Conservation (phyloP, 2,113 vertebrate species). For the Thalassoma bifasciatum region DNA sequence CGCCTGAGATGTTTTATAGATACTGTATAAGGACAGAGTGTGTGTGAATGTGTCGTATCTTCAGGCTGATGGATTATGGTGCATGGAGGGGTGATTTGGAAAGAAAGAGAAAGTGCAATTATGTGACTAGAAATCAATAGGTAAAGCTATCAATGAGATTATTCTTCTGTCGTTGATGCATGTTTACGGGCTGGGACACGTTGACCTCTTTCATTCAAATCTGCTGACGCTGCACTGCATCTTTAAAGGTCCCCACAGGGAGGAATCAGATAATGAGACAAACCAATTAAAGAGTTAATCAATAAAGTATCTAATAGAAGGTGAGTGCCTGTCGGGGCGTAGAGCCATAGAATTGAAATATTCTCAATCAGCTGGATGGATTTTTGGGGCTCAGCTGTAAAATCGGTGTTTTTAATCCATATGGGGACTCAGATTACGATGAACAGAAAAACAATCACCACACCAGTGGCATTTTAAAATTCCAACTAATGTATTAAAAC, state of each 20-base stretch:
- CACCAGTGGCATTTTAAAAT: no score
- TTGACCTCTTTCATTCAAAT: constrained; percentile 45
- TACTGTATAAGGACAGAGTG: constrained; percentile 10
- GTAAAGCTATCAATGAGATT: neutral
- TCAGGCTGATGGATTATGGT: constrained; percentile 30
- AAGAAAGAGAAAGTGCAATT: neutral
- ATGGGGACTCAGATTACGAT: no score
- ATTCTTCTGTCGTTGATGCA: constrained; percentile 23
- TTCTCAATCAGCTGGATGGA: constrained; percentile 15
- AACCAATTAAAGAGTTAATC: constrained; percentile 48
- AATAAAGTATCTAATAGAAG: constrained; percentile 43
- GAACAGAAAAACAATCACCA: no score
- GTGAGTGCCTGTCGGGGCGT: constrained; percentile 31
- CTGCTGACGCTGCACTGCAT: constrained; percentile 31
- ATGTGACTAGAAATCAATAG: constrained; percentile 5
- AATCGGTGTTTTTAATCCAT: neutral
- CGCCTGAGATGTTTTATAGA: constrained; percentile 36
- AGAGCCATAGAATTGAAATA: constrained; percentile 26
- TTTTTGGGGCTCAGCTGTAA: neutral
- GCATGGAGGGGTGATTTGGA: constrained; percentile 10
- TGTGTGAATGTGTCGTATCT: constrained; percentile 1
- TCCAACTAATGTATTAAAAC: no score
- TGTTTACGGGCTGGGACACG: constrained; percentile 21
- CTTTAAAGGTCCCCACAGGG: constrained; percentile 11
- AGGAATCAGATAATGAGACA: constrained; percentile 48